Evolutionary conservation across 2,888 invertebrate species (phyloP), one percentile per base, ranked within the genome.

Genomic region (Lymantria dispar): DNA sequence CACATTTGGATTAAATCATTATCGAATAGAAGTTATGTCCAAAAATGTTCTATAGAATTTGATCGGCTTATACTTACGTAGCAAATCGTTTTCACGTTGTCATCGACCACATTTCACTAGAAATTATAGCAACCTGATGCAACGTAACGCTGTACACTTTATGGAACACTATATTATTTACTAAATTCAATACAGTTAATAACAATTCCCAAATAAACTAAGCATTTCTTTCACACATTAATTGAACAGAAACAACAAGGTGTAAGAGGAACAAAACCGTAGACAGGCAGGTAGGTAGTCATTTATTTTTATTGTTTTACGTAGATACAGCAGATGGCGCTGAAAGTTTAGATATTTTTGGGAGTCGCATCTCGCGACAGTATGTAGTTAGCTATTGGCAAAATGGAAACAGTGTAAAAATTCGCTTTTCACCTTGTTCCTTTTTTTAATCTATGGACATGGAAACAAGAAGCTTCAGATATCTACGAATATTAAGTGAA

Each of bases 81-180:
- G 84, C 80, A 82, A 40, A 81, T 73, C 78, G 83, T 84, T 88
- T 87, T 86, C 72, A 87, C 86, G 78, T 82, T 87, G 88, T 89
- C 89, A 87, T 90, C 80, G 78, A 83, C 83, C 88, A 89, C 90
- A 90, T 87, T 89, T 85, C 82, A 83, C 77, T 81, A 68, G 68
- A 74, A 78, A 80, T 69, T 74, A 75, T 66, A 78, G 80, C 80
- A 76, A 76, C 75, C 79, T 77, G 68, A 69, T 73, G 64, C 62
- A 76, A 66, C 71, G 70, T 48, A 64, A 64, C 69, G 71, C 69
- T 63, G 60, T 62, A 74, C 74, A 78, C 75, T 63, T 60, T 60
- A 41, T 30, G 47, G n/a, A 58, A 52, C 68, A 69, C 56, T 62
- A 67, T 60, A 64, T 70, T 60, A 65, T 70, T 72, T 68, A 40